Percentiles rank a stretch among this genome's conserved stretches.
phyloP scores from a whole-genome alignment of 2,797 vertebrate species.

The Pagetopsis macropterus region DNA sequence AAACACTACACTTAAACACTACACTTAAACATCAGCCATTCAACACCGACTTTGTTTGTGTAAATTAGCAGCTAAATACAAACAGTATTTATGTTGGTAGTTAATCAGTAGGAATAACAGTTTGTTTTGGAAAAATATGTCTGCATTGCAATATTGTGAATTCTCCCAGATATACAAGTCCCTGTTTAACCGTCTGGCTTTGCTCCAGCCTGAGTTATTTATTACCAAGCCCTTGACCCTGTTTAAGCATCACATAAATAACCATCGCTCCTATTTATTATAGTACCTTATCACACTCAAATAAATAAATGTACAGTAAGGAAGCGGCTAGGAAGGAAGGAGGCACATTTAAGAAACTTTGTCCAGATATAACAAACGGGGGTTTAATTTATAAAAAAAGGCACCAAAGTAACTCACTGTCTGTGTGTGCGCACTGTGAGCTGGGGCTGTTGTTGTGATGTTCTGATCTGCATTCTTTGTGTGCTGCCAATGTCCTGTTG shows the following conservation, averaged over 20 bases:
- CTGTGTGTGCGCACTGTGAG: too few species aligned
- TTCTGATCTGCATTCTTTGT: too few species aligned
- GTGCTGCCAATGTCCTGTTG: too few species aligned
- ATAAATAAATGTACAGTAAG: too few species aligned
- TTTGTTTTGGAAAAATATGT: background rate
- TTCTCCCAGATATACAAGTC: background rate
- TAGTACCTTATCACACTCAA: slow-evolving; percentile 10
- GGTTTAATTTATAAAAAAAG: too few species aligned
- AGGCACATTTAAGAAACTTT: too few species aligned
- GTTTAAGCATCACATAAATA: slow-evolving; percentile 1
- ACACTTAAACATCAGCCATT: slow-evolving; percentile 1
- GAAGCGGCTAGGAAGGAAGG: too few species aligned
- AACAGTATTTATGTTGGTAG: background rate
- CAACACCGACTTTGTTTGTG: background rate
- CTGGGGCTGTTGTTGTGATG: too few species aligned
- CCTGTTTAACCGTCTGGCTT: slow-evolving; percentile 27
- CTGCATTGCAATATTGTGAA: background rate
- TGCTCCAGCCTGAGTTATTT: slow-evolving; percentile 21
- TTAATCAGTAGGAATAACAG: background rate
- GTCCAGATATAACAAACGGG: too few species aligned
- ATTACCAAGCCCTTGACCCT: slow-evolving; percentile 13
- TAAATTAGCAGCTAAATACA: background rate
- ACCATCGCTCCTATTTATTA: background rate
- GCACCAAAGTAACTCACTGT: too few species aligned
- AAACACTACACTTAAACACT: slow-evolving; percentile 7